Evolutionary conservation across 2,888 invertebrate genomes (phyloP), one percentile per base, ranked within the genome.

Genomic region (Fragum sueziense): DNA sequence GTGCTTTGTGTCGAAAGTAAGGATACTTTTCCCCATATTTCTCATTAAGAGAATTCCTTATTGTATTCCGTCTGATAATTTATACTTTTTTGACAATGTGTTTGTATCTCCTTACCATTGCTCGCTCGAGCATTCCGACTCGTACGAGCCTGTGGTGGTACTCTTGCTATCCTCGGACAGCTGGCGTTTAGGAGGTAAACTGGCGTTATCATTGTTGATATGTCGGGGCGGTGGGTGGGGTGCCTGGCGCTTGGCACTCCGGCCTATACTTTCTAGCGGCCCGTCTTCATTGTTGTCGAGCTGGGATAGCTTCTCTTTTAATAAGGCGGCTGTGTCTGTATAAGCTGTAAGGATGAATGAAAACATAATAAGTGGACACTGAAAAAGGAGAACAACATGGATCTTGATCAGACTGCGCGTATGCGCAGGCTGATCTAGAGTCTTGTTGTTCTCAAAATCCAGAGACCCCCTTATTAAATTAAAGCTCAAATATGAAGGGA

Each of bases 91-190:
- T n/a, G n/a, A n/a, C n/a, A n/a, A n/a, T n/a, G n/a, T n/a, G n/a
- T n/a, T n/a, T n/a, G n/a, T n/a, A n/a, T n/a, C n/a, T n/a, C 37
- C 76, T 37, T 74, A 86, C 86, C 85, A 85, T 27, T 80, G 76
- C 0, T 87, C 81, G 47, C 65, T 76, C 1, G 82, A 47, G 7
- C 73, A 80, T 20, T 75, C 82, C 27, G 84, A 80, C 37, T 84
- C 84, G 41, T 82, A 84, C 22, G 84, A 84, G 2, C 79, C 79
- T 11, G 84, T 84, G 1, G 80, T 82, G 11, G 85, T 84, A 61
- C 87, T 87, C 41, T 84, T 85, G 22, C 82, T 74, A 29, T 87
- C 87, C 33, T 85, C 87, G 20, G 84, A 85, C 17, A 81, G 57
- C 65, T 74, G 80, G 20, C 81, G 79, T 70, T 84, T 86, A 1